Percentiles rank a stretch among this genome's conserved stretches.
Evolutionary conservation across 2,113 vertebrate species (phyloP).

Genomic region (Cranoglanis bouderius): DNA sequence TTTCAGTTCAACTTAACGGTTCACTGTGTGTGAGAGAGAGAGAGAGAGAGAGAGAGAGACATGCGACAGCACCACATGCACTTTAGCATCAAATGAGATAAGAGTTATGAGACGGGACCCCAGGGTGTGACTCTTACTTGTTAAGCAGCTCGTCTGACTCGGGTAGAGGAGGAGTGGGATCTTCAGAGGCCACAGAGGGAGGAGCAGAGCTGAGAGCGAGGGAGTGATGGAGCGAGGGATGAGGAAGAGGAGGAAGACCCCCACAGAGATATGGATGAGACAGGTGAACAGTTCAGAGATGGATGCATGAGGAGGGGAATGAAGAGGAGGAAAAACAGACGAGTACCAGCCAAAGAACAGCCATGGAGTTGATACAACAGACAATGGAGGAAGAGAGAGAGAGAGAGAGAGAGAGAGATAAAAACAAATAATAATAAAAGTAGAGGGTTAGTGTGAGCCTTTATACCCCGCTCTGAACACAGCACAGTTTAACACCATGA

Average conservation of each 20-base stretch:
- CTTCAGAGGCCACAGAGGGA: constrained; percentile 78
- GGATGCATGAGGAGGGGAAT: neutral
- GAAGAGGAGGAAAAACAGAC: constrained; percentile 56
- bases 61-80: neutral
- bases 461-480: constrained; percentile 21
- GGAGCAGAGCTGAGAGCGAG: constrained; percentile 72
- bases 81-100: neutral
- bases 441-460: constrained; percentile 67
- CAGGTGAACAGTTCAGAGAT: constrained; percentile 26
- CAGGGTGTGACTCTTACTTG: constrained; percentile 80
- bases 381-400: neutral
- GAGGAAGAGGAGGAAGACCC: constrained; percentile 25
- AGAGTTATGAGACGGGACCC: neutral
- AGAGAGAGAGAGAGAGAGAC: neutral
- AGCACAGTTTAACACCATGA: constrained; percentile 43
- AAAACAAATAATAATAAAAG: constrained; percentile 39
- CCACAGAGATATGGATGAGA: constrained; percentile 9
- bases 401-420: constrained; percentile 40
- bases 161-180: constrained; percentile 83
- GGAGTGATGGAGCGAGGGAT: constrained; percentile 33
- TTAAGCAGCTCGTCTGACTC: constrained; percentile 90
- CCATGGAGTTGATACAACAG: constrained; percentile 21
- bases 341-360: constrained; percentile 55
- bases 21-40: neutral
- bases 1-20: neutral